Evolutionary conservation across 2,113 vertebrate genomes (phyloP).

Genomic region (Callaeas wilsoni): DNA sequence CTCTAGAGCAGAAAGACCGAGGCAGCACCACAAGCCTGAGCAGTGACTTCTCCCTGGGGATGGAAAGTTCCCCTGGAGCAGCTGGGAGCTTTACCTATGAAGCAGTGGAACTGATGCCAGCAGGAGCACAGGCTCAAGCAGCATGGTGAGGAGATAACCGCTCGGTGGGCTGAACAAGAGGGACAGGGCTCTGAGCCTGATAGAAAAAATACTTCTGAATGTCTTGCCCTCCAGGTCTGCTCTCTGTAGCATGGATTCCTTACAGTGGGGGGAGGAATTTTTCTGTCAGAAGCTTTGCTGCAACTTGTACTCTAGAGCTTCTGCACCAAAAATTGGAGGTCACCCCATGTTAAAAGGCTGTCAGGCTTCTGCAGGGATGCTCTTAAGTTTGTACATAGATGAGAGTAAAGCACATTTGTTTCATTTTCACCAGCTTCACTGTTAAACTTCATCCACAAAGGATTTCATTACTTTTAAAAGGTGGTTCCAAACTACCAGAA

Average conservation of each 20-base stretch:
- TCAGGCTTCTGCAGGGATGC: neutral
- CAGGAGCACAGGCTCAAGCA: conserved; percentile 78
- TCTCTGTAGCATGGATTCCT: neutral
- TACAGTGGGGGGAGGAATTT: neutral
- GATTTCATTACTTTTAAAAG: neutral
- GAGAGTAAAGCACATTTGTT: neutral
- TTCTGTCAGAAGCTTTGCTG: neutral
- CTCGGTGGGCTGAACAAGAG: neutral
- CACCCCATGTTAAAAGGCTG: neutral
- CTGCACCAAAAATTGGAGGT: neutral
- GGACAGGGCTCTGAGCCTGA: neutral
- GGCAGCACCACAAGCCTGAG: conserved; percentile 94
- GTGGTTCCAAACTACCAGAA: neutral
- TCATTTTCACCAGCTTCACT: neutral
- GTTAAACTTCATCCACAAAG: neutral
- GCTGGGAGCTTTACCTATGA: conserved; percentile 82
- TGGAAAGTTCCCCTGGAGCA: conserved; percentile 82
- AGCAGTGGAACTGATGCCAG: conserved; percentile 77
- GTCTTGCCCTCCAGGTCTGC: neutral
- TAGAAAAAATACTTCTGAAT: neutral
- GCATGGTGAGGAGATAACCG: conserved; percentile 78
- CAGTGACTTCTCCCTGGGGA: conserved; percentile 93
- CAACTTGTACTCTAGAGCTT: neutral
- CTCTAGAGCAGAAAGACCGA: conserved; percentile 83
- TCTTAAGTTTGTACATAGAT: neutral